Percentiles rank a stretch among this genome's conserved stretches.
Evolutionary conservation across 2,797 vertebrate species (phyloP).

Genomic region (Melanotaenia trifasciata): DNA sequence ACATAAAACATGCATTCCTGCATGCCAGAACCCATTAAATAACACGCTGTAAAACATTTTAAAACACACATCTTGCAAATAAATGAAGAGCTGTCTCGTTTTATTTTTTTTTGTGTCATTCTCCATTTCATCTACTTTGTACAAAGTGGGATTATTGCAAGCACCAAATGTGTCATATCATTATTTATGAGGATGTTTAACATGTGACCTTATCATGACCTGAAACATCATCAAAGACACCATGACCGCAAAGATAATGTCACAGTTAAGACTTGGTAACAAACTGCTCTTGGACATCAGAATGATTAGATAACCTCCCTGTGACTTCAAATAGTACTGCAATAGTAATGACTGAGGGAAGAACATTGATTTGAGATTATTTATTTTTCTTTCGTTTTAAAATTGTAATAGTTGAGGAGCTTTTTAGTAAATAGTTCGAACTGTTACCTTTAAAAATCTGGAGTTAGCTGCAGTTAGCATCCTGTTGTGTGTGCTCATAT

Average conservation of each 20-base stretch:
- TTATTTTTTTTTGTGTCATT: neutral
- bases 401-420: neutral
- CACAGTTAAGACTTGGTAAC: too few relatives aligned
- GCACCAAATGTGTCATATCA: too few relatives aligned
- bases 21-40: slow-evolving; percentile 5
- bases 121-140: neutral
- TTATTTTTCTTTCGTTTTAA: slow-evolving; percentile 2
- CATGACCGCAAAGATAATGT: too few relatives aligned
- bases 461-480: neutral
- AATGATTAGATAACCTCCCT: neutral
- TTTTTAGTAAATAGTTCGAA: neutral
- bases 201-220: too few relatives aligned
- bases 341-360: neutral
- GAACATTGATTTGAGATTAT: slow-evolving; percentile 17
- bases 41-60: slow-evolving; percentile 3
- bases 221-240: too few relatives aligned
- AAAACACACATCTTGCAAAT: neutral
- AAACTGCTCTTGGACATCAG: neutral
- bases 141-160: too few relatives aligned
- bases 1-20: neutral
- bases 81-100: neutral
- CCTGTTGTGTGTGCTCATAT: neutral
- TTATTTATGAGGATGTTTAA: too few relatives aligned
- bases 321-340: neutral
- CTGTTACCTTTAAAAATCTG: neutral